Percentiles rank a stretch among this genome's conserved stretches.
Evolutionary conservation across 2,888 invertebrate species (phyloP).

Genomic region (Xanthorhoe designata): DNA sequence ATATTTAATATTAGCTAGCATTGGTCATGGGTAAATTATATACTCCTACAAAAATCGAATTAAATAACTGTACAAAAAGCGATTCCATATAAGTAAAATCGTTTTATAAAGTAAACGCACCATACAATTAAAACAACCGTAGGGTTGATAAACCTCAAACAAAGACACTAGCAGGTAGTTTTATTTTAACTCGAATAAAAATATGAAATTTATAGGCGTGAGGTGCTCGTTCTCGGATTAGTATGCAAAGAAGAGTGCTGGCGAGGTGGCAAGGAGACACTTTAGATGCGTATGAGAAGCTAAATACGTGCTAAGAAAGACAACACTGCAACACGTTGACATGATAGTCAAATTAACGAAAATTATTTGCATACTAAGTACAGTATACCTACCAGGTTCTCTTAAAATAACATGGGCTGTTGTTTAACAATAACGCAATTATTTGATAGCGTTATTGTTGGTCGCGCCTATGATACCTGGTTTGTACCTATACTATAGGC

Average conservation of each 20-base stretch:
- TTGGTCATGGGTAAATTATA: no score
- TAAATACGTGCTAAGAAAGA: conserved; percentile 62
- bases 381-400: neutral
- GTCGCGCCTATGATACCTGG: no score
- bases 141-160: conserved; percentile 51
- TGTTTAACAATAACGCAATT: no score
- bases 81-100: conserved; percentile 3
- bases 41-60: neutral
- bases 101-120: neutral
- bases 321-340: conserved; percentile 52
- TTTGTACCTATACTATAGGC: no score
- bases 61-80: neutral
- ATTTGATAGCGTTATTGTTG: neutral
- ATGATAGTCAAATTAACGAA: conserved; percentile 65
- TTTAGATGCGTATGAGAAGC: conserved; percentile 71
- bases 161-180: conserved; percentile 44
- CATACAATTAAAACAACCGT: conserved; percentile 13
- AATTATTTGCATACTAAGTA: conserved; percentile 19
- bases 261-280: conserved; percentile 77
- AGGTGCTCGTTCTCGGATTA: conserved; percentile 57
- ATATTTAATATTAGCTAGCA: no score
- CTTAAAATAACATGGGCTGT: conserved; percentile 1
- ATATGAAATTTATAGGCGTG: conserved; percentile 55
- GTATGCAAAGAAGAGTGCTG: conserved; percentile 68
- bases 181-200: conserved; percentile 50